Percentiles rank a stretch among this genome's conserved stretches.
phyloP scores from a whole-genome alignment of 2,888 invertebrate species.

The Tanaodytes sp. region DNA sequence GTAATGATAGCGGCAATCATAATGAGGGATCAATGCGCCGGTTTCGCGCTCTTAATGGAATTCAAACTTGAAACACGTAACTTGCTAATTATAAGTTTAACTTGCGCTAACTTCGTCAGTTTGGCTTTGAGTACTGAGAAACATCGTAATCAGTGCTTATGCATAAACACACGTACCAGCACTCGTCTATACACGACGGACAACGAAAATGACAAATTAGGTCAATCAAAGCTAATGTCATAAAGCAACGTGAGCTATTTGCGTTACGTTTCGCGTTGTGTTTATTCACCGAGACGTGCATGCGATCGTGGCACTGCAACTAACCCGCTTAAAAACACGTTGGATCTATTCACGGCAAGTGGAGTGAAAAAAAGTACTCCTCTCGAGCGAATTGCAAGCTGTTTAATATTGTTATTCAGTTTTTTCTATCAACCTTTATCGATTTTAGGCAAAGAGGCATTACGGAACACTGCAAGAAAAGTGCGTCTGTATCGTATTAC shows the following conservation, averaged over 20 bases:
- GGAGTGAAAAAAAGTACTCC: too few relatives aligned
- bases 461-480: too few relatives aligned
- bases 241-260: slow-evolving; percentile 46
- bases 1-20: slow-evolving; percentile 31
- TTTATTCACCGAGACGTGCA: slow-evolving; percentile 27
- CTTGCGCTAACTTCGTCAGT: slow-evolving; percentile 47
- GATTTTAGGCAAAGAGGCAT: too few relatives aligned
- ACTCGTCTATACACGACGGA: slow-evolving; percentile 32
- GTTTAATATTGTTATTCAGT: too few relatives aligned
- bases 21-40: slow-evolving; percentile 36
- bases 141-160: slow-evolving; percentile 53
- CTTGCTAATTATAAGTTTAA: slow-evolving; percentile 52
- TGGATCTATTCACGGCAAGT: slow-evolving; percentile 5
- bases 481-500: too few relatives aligned
- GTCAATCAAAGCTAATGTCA: slow-evolving; percentile 46
- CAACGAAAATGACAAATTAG: slow-evolving; percentile 52
- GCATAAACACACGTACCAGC: slow-evolving; percentile 36
- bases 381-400: too few relatives aligned
- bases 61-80: slow-evolving; percentile 47
- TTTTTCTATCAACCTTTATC: too few relatives aligned
- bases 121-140: slow-evolving; percentile 49
- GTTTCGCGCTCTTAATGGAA: slow-evolving; percentile 37
- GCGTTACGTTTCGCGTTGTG: slow-evolving; percentile 27
- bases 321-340: slow-evolving; percentile 24
- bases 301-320: slow-evolving; percentile 1